phyloP scores from a whole-genome alignment of 92 coral and sea anemone species.

The Galaxea fascicularis region DNA sequence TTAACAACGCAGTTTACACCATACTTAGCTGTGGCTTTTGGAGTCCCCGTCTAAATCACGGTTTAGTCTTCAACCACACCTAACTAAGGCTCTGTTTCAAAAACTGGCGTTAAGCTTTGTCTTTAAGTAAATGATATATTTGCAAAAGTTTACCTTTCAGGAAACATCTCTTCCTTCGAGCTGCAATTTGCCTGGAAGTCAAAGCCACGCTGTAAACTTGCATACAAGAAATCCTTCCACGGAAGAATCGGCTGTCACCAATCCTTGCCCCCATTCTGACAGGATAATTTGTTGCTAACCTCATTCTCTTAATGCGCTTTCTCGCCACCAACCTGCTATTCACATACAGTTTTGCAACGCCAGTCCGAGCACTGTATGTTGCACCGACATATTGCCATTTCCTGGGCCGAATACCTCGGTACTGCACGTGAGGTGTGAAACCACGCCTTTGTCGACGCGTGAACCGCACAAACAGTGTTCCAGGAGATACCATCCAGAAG shows the following conservation, averaged over 20 bases:
- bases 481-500: slow-evolving; percentile 70
- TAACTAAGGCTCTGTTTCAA: background rate
- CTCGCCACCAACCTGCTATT: slow-evolving; percentile 63
- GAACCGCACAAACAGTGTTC: slow-evolving; percentile 74
- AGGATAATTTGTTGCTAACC: slow-evolving; percentile 62
- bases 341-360: slow-evolving; percentile 61
- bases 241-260: slow-evolving; percentile 71
- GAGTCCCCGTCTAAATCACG: too few species aligned
- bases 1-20: too few species aligned
- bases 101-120: background rate
- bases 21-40: too few species aligned
- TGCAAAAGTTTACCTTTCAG: slow-evolving; percentile 33
- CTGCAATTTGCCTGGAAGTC: slow-evolving; percentile 53
- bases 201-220: slow-evolving; percentile 63
- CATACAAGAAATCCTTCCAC: slow-evolving; percentile 71
- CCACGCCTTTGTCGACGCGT: slow-evolving; percentile 52
- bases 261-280: slow-evolving; percentile 66
- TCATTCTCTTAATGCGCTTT: slow-evolving; percentile 46
- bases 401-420: slow-evolving; percentile 33
- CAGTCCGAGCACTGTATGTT: slow-evolving; percentile 55
- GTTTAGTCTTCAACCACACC: background rate
- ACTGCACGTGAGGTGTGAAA: slow-evolving; percentile 34
- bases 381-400: slow-evolving; percentile 78
- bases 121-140: too few species aligned
- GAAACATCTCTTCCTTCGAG: slow-evolving; percentile 67